Conservation (phyloP, 2,113 vertebrate species). For the Gasterosteus aculeatus region DNA sequence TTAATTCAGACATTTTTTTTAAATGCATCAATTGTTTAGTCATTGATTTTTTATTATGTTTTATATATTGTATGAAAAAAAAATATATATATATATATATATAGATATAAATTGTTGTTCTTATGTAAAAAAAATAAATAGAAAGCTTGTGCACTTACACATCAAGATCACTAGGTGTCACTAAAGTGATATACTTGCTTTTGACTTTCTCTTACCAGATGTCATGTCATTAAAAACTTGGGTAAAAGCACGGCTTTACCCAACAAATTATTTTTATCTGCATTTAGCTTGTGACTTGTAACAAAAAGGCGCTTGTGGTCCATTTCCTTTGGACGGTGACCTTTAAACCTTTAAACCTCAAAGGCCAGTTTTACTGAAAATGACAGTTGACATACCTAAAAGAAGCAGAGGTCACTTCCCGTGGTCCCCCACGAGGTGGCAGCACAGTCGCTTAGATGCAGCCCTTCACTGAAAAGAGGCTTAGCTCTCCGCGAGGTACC, state of each 20-base stretch:
- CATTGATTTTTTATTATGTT: not conserved
- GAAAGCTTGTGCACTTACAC: not conserved
- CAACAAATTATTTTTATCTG: not conserved
- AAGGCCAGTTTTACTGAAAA: not conserved
- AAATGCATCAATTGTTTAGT: not conserved
- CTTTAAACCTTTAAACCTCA: not conserved
- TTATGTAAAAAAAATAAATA: not conserved
- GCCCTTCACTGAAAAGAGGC: not conserved
- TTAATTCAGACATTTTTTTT: not conserved
- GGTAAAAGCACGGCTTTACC: not conserved
- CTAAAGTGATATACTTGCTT: not conserved
- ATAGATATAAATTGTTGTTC: not conserved
- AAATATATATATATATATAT: not conserved
- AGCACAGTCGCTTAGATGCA: conserved; percentile 33
- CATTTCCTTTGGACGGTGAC: not conserved
- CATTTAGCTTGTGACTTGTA: not conserved
- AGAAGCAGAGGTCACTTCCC: not conserved
- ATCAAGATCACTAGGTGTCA: conserved; percentile 53
- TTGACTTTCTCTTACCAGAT: not conserved
- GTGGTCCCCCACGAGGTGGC: conserved; percentile 27
- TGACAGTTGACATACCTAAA: not conserved
- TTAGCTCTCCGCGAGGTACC: not conserved
- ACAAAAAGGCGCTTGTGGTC: not conserved
- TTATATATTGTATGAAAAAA: not conserved
- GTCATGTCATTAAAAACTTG: not conserved